Evolutionary conservation across 2,888 invertebrate species (phyloP), one percentile per base, ranked within the genome.

Genomic region (Macrosoma leucophasiata): DNA sequence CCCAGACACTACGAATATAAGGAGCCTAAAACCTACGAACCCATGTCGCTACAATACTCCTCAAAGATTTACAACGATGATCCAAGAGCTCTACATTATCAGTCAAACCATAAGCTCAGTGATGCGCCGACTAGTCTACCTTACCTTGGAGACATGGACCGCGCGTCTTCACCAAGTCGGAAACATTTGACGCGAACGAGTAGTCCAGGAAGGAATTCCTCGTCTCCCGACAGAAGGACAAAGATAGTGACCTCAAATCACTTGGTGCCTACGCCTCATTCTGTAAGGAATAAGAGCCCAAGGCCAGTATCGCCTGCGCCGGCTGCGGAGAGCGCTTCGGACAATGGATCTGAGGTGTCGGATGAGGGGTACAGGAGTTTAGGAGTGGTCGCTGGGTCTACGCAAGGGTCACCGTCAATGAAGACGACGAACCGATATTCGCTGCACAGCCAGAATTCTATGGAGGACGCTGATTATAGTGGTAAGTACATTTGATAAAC

Each of bases 351-450:
- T 36, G 93, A 94, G 64, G 92, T 93, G 13, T 93, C 93, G 13
- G 94, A 94, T 66, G 94, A 94, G 58, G 94, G 94, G 0, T 94
- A 94, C 67, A 87, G 93, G 55, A 93, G 93, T 59, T 72, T 93
- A 55, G 93, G 93, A 0, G 86, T 92, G 26, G 89, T 86, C 13
- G 81, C 82, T 1, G 78, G 78, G 2, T 85, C 84, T 21, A 86
- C 82, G 0, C 82, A 84, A 33, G 78, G 79, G 0, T 79, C 84
- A 1, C 84, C 85, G 0, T 68, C 71, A 1, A 75, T 70, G 44
- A 86, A 86, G 52, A 88, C 85, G 2, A 85, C 84, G 42, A 89
- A 90, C 46, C 77, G 90, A 57, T 87, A 89, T 47, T 90, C 90
- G 36, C 74, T 90, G 52, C 89, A 90, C 64, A 90, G 90, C 76